A percentile compares a stretch with the other conserved stretches of the same genome.
Evolutionary conservation across 1,140 invertebrate genomes (phyloP).

Genomic region (Pectinophora gossypiella): DNA sequence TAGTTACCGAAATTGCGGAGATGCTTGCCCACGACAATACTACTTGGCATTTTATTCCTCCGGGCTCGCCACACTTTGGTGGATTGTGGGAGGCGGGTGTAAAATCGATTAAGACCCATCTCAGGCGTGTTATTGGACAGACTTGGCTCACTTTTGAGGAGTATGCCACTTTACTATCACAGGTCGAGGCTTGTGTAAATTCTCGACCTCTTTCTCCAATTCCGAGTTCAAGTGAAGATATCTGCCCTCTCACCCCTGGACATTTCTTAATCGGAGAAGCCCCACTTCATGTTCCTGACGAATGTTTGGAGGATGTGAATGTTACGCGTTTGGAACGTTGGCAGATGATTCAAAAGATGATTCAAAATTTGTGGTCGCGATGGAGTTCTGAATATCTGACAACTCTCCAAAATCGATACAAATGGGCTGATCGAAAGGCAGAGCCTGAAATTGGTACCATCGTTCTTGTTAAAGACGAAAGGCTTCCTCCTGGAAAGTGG

Average conservation of each 20-base stretch:
- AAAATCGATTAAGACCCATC: constrained; percentile 21
- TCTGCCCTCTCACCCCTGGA: constrained; percentile 1
- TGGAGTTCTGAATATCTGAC: constrained; percentile 29
- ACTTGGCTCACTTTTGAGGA: constrained; percentile 15
- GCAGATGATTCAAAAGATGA: constrained; percentile 2
- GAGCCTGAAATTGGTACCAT: constrained; percentile 4
- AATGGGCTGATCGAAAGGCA: constrained; percentile 13
- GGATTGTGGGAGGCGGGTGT: constrained; percentile 37
- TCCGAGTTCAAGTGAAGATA: constrained; percentile 1
- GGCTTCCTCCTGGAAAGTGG: constrained; percentile 31
- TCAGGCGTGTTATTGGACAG: constrained; percentile 17
- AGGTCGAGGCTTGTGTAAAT: constrained; percentile 13
- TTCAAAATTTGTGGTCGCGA: constrained; percentile 26
- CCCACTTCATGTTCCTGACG: neutral
- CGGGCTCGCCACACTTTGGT: constrained; percentile 26
- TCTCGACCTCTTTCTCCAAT: constrained; percentile 5
- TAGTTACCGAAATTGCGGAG: neutral
- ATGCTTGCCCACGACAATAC: neutral
- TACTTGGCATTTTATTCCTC: constrained; percentile 15
- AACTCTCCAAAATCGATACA: constrained; percentile 22
- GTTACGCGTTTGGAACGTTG: neutral
- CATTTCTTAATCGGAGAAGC: constrained; percentile 8
- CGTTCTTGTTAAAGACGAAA: constrained; percentile 35
- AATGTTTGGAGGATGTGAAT: neutral
- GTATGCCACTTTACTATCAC: constrained; percentile 16